Base-by-base conservation (phyloP, 2,797 vertebrate genomes). In the Parauchenoglanis punctatus region DNA sequence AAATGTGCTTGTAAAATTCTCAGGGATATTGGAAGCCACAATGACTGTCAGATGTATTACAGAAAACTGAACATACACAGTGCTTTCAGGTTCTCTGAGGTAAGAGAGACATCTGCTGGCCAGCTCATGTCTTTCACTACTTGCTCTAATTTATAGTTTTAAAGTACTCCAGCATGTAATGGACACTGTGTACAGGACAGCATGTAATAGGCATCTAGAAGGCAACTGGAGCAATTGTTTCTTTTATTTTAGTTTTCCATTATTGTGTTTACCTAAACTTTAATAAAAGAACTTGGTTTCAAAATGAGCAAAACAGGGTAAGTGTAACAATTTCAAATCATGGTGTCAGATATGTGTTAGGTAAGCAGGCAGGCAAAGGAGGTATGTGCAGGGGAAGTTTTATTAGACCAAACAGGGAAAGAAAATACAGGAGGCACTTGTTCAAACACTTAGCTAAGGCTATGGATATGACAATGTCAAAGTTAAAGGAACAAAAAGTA, bases 71-170 rank as follows among this genome's bases (percentile, higher is more conserved):
- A 49, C 15, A 54, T 56, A 18, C 1, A 78, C 49, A 40, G 15
- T 46, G 4, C 35, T 58, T 25, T 49, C 35, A 58, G 49, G 65
- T 73, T 82, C 18, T 61, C 44, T 81, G 56, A 63, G 31, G 18
- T 68, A 82, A n/a, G 80, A 65, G 68, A 40, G 86, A 56, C 80
- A 63, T 73, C 80, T 87, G 56, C 80, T 87, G 75, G 87, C n/a
- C 17, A 49, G 12, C 23, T 56, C n/a, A 67, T n/a, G 25, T 40
- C 52, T 23, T 65, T 49, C 20, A 63, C n/a, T 18, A 49, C 52
- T 65, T 3, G 23, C 3, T 28, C 1, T 46, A 81, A n/a, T 63
- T 63, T 46, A 44, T 59, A 59, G 54, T 58, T 76, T 52, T 28
- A 4, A 58, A 78, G 58, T 58, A 78, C 12, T 35, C 17, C 18